Evolutionary conservation across 2,113 vertebrate species (phyloP).

Genomic region (Quiscalus mexicanus): DNA sequence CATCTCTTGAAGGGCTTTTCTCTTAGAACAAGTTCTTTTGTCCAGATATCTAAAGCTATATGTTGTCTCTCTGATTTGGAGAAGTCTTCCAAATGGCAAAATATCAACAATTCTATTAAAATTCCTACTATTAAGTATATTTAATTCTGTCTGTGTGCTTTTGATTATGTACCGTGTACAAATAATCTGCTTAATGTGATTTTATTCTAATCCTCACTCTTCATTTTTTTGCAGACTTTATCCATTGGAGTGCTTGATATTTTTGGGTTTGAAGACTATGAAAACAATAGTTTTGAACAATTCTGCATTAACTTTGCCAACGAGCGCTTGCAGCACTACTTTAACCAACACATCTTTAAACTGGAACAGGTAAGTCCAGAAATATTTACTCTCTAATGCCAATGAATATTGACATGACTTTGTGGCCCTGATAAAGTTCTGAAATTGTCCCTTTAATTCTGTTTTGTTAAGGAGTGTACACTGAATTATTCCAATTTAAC

Average conservation of each 20-base stretch:
- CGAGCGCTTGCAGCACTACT: slow-evolving; percentile 97
- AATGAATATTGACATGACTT: not conserved
- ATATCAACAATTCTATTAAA: not conserved
- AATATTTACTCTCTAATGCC: not conserved
- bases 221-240: slow-evolving; percentile 82
- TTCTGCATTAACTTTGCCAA: slow-evolving; percentile 99
- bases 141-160: not conserved
- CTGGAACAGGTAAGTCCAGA: slow-evolving; percentile 87
- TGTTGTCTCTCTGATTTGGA: not conserved
- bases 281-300: slow-evolving; percentile 98
- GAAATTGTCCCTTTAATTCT: not conserved
- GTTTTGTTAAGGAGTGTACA: not conserved
- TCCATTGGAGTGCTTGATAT: slow-evolving; percentile 98
- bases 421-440: not conserved
- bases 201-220: not conserved
- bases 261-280: slow-evolving; percentile 98
- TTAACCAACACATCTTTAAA: slow-evolving; percentile 99
- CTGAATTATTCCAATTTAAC: not conserved
- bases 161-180: not conserved
- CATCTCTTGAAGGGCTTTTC: not conserved
- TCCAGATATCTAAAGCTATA: not conserved
- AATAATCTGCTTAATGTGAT: not conserved
- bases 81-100: not conserved
- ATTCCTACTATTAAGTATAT: not conserved
- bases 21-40: not conserved